These are phyloP conservation scores for Pammene aurita DNA, from an alignment of 2,888 invertebrate species.

Conservation along the genomic window DNA sequence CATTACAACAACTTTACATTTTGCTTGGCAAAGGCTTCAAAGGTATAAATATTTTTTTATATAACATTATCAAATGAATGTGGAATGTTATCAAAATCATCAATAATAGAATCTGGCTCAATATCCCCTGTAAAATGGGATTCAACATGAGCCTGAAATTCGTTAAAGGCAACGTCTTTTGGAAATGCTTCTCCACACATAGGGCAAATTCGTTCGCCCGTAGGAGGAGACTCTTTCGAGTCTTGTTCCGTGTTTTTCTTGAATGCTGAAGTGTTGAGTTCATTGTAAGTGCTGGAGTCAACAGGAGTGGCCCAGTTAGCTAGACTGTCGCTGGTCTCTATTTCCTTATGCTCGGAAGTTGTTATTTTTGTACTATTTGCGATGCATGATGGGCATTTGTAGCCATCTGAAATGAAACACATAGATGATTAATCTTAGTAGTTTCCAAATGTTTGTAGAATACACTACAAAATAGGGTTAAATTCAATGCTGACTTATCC, in stretches of 20 bases:
- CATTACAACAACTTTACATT: not conserved
- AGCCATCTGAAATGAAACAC: conserved; percentile 67
- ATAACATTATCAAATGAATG: conserved; percentile 69
- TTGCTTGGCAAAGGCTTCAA: conserved; percentile 16
- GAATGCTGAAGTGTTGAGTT: conserved; percentile 62
- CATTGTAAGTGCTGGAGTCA: conserved; percentile 71
- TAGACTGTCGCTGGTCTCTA: conserved; percentile 77
- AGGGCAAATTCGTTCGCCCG: conserved; percentile 86
- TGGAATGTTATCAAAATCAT: conserved; percentile 80
- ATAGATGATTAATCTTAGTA: not conserved
- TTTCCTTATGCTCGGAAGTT: conserved; percentile 74
- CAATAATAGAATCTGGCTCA: conserved; percentile 78
- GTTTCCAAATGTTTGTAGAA: too few relatives aligned
- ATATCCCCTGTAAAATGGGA: conserved; percentile 87
- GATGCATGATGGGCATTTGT: conserved; percentile 71
- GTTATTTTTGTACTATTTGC: conserved; percentile 62
- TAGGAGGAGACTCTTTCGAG: conserved; percentile 50
- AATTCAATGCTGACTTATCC: too few relatives aligned
- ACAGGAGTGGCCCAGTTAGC: conserved; percentile 76
- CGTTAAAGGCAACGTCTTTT: conserved; percentile 82
- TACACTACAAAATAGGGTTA: too few relatives aligned
- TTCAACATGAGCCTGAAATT: conserved; percentile 90
- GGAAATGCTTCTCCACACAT: conserved; percentile 87
- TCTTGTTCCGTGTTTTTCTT: conserved; percentile 59
- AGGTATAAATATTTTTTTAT: not conserved